A percentile compares a stretch with the other conserved stretches of the same genome.
Evolutionary conservation across 2,797 vertebrate genomes (phyloP).

Genomic region (Lophius americanus): DNA sequence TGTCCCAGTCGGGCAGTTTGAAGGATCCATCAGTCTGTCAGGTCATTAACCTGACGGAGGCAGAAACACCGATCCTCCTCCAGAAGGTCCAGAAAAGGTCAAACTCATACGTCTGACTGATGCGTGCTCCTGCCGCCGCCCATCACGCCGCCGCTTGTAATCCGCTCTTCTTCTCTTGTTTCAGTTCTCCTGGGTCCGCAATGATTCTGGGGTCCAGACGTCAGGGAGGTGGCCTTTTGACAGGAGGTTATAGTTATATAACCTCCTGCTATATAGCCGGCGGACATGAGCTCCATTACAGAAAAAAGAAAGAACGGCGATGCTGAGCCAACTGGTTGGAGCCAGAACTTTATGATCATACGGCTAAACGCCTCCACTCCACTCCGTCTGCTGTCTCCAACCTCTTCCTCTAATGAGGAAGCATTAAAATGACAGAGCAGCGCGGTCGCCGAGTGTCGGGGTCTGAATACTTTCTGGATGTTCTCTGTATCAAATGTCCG

Average conservation of each 20-base stretch:
- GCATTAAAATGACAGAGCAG: neutral
- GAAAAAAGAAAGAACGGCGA: too few species aligned
- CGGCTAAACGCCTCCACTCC: neutral
- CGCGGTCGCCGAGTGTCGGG: too few species aligned
- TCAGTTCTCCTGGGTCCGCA: neutral
- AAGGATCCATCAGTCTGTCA: conserved; percentile 58
- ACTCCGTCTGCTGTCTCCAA: conserved; percentile 21
- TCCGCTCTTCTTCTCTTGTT: neutral
- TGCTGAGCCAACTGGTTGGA: too few species aligned
- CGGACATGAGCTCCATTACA: too few species aligned
- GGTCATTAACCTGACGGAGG: conserved; percentile 57
- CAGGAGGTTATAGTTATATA: conserved; percentile 16
- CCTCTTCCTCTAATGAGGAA: conserved; percentile 5
- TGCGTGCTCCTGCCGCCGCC: neutral
- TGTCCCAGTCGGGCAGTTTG: conserved; percentile 24
- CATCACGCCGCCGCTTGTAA: neutral
- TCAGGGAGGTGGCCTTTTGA: conserved; percentile 11
- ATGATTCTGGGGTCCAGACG: conserved; percentile 4
- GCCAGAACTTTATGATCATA: too few species aligned
- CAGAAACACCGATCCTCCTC: conserved; percentile 19
- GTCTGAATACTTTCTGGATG: too few species aligned
- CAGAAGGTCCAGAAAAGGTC: conserved; percentile 62
- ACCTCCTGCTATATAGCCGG: too few species aligned
- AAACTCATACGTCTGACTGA: conserved; percentile 37
- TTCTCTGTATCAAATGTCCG: too few species aligned